Percentiles rank a stretch among this genome's conserved stretches.
Conservation (phyloP, 1,140 invertebrate species). For the Heterodera schachtii region DNA sequence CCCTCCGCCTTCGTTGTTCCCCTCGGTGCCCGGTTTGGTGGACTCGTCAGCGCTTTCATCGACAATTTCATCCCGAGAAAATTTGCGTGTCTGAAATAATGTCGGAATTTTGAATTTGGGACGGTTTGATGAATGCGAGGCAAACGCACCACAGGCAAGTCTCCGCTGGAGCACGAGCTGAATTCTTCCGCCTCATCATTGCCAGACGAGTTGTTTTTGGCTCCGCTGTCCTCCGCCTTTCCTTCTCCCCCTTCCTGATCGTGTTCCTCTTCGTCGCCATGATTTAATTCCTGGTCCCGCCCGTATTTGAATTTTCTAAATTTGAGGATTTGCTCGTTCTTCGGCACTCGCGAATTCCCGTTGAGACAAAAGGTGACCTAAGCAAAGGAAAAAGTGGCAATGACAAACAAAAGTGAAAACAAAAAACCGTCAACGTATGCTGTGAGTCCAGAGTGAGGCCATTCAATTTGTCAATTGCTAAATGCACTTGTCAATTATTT, state of each 20-base stretch:
- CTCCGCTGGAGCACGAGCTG: background rate
- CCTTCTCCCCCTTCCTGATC: background rate
- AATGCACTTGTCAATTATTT: background rate
- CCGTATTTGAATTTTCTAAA: background rate
- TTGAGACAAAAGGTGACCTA: background rate
- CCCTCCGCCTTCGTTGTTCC: background rate
- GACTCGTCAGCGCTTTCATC: background rate
- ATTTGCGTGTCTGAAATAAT: too few species aligned
- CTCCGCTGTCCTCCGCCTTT: background rate
- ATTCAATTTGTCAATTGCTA: background rate
- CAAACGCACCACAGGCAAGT: background rate
- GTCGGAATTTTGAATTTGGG: too few species aligned
- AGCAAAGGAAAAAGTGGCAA: background rate
- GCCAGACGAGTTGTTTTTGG: background rate
- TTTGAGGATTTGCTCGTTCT: background rate
- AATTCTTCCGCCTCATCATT: background rate
- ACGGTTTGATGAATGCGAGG: too few species aligned
- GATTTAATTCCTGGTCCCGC: too few species aligned
- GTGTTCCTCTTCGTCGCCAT: background rate
- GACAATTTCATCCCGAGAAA: background rate
- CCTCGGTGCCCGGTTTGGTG: background rate
- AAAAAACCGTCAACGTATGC: background rate
- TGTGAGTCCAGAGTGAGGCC: background rate
- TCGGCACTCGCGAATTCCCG: background rate
- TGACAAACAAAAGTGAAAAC: background rate